A percentile compares a stretch with the other conserved stretches of the same genome.
Conservation (phyloP, 2,113 vertebrate genomes). For the human region DNA sequence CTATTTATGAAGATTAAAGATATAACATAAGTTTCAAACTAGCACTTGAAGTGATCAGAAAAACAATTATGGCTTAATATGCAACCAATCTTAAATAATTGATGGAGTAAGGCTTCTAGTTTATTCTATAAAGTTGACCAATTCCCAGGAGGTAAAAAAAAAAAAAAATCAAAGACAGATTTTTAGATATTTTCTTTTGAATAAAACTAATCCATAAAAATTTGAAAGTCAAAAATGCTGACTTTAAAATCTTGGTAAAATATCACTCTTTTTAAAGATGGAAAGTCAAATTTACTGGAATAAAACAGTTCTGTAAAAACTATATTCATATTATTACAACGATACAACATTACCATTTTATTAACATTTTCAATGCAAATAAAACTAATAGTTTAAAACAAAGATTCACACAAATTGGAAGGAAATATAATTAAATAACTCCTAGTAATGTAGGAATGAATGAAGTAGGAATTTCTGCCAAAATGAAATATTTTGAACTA, state of each 20-base stretch:
- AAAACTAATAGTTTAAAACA: slow-evolving; percentile 21
- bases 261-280: neutral
- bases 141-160: neutral
- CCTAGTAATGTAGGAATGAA: slow-evolving; percentile 35
- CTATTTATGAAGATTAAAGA: slow-evolving; percentile 64
- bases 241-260: slow-evolving; percentile 43
- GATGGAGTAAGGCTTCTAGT: slow-evolving; percentile 67
- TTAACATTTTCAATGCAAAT: slow-evolving; percentile 46
- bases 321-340: neutral
- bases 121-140: slow-evolving; percentile 54
- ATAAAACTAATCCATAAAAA: slow-evolving; percentile 75
- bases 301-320: slow-evolving; percentile 29
- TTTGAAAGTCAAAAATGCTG: slow-evolving; percentile 17
- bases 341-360: neutral
- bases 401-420: neutral
- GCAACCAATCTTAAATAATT: slow-evolving; percentile 72
- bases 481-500: neutral
- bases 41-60: slow-evolving; percentile 62
- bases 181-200: slow-evolving; percentile 67
- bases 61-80: slow-evolving; percentile 71
- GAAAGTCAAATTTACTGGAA: slow-evolving; percentile 6
- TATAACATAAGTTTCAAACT: slow-evolving; percentile 29
- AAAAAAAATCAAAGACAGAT: slow-evolving; percentile 45
- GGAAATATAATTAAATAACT: slow-evolving; percentile 17
- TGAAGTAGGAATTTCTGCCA: neutral